These are phyloP conservation scores for Acanthurus lineatus DNA, from an alignment of 2,797 vertebrate genomes.

Conservation along the genomic window DNA sequence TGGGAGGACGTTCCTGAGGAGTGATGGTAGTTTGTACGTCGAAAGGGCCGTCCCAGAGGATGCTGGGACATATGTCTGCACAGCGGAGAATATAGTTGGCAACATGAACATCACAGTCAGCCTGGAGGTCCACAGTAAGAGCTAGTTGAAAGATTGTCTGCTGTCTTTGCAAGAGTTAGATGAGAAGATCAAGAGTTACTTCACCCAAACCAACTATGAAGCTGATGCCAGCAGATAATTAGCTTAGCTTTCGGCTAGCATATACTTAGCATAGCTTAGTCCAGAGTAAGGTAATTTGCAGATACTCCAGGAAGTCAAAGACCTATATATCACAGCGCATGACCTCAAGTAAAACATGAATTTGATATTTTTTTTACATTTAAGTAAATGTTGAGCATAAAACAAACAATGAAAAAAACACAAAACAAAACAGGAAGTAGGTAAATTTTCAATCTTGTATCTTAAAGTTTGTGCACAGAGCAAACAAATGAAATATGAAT, in stretches of 20 bases:
- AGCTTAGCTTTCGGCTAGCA: background rate
- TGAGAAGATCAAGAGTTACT: background rate
- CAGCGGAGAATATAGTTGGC: conserved; percentile 88
- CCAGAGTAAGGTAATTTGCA: background rate
- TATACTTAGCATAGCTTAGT: background rate
- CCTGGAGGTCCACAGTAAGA: conserved; percentile 89
- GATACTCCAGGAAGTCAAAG: background rate
- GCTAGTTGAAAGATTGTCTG: background rate
- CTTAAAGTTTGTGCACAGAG: background rate
- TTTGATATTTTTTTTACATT: background rate
- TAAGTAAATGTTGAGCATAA: too few species aligned
- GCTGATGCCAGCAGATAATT: background rate
- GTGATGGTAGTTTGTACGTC: conserved; percentile 91
- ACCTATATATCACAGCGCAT: background rate
- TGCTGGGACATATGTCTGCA: conserved; percentile 88
- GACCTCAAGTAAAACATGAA: background rate
- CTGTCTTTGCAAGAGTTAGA: conserved; percentile 1
- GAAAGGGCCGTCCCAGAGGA: conserved; percentile 83
- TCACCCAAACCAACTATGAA: too few species aligned
- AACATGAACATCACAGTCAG: conserved; percentile 84
- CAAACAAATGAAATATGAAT: background rate
- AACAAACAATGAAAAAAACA: too few species aligned
- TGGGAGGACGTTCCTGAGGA: conserved; percentile 79
- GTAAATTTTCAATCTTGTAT: too few species aligned
- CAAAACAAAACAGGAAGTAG: too few species aligned